These are phyloP conservation scores for Ophthalmolycus amberensis DNA, from an alignment of 2,113 vertebrate species.

Conservation along the genomic window DNA sequence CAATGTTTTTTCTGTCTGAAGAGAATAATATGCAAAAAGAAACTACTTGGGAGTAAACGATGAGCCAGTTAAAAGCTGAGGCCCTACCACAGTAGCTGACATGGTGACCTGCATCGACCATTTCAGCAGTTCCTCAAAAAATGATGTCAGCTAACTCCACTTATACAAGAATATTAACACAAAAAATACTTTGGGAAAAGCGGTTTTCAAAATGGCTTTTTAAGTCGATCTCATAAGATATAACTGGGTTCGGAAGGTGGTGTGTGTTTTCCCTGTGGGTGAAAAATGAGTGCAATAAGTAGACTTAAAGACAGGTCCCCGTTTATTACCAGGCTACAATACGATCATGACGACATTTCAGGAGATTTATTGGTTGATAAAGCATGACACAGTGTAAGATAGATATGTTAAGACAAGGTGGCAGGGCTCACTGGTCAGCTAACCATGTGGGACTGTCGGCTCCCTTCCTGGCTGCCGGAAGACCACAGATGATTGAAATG, in stretches of 20 bases:
- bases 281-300: not conserved
- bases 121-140: not conserved
- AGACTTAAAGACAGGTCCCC: not conserved
- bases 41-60: not conserved
- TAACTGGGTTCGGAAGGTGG: not conserved
- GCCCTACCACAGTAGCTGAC: not conserved
- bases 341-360: slow-evolving; percentile 8
- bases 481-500: slow-evolving; percentile 18
- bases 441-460: slow-evolving; percentile 12
- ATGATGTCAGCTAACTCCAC: not conserved
- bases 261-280: not conserved
- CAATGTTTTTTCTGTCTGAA: not conserved
- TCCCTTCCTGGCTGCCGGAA: slow-evolving; percentile 1
- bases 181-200: not conserved
- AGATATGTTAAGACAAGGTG: slow-evolving; percentile 2
- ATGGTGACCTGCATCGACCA: not conserved
- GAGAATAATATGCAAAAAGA: too few species aligned
- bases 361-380: slow-evolving; percentile 22
- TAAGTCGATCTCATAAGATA: not conserved
- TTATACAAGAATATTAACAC: not conserved
- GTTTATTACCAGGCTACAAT: not conserved
- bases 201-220: not conserved
- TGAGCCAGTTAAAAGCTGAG: not conserved
- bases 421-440: slow-evolving; percentile 23
- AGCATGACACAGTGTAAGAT: not conserved